These are phyloP conservation scores for Drosophila lowei DNA, from an alignment of 1,140 invertebrate genomes.

Conservation along the genomic window DNA sequence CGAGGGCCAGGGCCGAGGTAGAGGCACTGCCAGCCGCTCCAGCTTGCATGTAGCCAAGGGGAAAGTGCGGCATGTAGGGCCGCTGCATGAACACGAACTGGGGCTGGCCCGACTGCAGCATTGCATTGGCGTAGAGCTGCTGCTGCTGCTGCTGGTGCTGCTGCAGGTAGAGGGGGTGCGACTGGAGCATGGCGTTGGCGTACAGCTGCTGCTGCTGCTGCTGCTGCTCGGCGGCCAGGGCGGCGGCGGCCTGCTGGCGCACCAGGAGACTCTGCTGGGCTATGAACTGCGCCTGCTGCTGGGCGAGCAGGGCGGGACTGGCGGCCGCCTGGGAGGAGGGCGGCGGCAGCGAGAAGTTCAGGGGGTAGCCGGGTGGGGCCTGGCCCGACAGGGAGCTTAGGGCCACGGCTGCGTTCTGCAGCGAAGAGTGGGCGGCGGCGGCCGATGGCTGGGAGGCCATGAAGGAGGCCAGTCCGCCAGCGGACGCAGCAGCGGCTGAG, in stretches of 20 bases:
- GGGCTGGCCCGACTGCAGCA: constrained; percentile 62
- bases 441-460: constrained; percentile 38
- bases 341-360: constrained; percentile 56
- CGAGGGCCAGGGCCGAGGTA: constrained; percentile 24
- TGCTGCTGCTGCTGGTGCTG: constrained; percentile 54
- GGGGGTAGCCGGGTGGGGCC: constrained; percentile 51
- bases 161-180: constrained; percentile 65
- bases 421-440: constrained; percentile 41
- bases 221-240: constrained; percentile 65
- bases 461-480: constrained; percentile 44
- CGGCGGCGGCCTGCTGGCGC: constrained; percentile 76
- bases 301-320: constrained; percentile 72
- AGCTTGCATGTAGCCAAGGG: constrained; percentile 64
- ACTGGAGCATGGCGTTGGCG: constrained; percentile 70
- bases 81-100: constrained; percentile 80
- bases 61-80: constrained; percentile 78
- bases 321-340: constrained; percentile 45
- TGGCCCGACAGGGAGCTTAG: constrained; percentile 9
- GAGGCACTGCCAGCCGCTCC: constrained; percentile 10
- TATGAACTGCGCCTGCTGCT: constrained; percentile 82
- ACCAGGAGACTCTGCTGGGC: constrained; percentile 80
- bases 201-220: constrained; percentile 69
- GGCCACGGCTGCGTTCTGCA: constrained; percentile 44
- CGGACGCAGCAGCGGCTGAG: constrained; percentile 28
- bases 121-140: constrained; percentile 38